Evolutionary conservation across 35 echinoderm and acorn worm genomes (phyloP).

Genomic region (Stichopus chloronotus): DNA sequence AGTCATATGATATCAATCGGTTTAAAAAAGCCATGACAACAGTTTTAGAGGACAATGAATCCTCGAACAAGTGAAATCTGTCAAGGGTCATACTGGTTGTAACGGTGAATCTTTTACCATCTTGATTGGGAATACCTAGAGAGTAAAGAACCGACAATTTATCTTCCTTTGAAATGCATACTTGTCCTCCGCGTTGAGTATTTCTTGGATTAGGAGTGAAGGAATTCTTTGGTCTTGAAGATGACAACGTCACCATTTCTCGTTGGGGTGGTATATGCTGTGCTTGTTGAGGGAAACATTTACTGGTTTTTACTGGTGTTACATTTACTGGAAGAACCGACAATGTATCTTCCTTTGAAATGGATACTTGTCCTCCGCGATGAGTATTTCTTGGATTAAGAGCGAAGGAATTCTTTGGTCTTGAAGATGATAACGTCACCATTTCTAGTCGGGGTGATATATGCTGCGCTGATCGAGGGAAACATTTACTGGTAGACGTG

Average conservation of each 20-base stretch:
- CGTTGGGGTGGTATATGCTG: no score
- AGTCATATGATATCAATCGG: constrained; percentile 35
- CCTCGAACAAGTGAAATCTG: neutral
- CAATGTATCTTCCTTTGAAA: neutral
- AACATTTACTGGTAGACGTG: no score
- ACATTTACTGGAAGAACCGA: neutral
- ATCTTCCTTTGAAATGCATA: neutral
- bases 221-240: neutral
- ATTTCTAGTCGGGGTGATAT: no score
- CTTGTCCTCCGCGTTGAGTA: neutral
- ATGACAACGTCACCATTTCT: neutral
- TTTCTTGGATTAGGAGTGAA: neutral
- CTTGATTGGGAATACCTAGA: neutral
- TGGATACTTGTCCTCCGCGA: no score
- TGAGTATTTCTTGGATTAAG: no score
- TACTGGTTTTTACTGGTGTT: no score
- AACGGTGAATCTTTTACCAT: neutral
- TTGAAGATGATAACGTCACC: no score
- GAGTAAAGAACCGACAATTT: neutral
- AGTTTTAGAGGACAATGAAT: neutral
- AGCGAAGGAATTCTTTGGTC: no score
- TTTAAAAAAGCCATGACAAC: constrained; percentile 9
- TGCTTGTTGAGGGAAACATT: no score
- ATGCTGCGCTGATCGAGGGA: no score
- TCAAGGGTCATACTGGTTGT: neutral